Evolutionary conservation across 2,797 vertebrate species (phyloP).

Genomic region (Halcyon leucocephala): DNA sequence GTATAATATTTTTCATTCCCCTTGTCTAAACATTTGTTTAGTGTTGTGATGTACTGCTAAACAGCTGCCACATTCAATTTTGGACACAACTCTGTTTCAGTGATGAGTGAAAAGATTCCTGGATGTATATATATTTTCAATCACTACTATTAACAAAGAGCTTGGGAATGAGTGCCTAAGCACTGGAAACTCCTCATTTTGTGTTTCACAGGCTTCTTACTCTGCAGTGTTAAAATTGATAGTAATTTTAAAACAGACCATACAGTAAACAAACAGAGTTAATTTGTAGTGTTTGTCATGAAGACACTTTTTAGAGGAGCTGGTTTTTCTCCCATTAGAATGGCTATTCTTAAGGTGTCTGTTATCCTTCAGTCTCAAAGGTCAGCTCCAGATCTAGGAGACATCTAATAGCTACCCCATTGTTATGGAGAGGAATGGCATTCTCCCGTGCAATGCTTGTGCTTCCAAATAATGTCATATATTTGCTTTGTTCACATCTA

Average conservation of each 20-base stretch:
- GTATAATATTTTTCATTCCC: background rate
- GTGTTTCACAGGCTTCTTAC: background rate
- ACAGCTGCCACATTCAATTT: slow-evolving; percentile 2
- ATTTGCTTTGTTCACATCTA: background rate
- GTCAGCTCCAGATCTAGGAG: background rate
- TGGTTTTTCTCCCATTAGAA: background rate
- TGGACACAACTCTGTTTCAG: background rate
- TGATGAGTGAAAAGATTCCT: background rate
- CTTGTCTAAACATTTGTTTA: slow-evolving; percentile 29
- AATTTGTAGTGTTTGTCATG: background rate
- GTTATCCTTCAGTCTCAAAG: background rate
- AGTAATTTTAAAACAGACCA: background rate
- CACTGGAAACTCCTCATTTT: background rate
- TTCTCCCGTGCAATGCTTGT: background rate
- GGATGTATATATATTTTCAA: background rate
- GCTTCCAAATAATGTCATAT: background rate
- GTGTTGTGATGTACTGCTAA: background rate
- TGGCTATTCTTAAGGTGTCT: background rate
- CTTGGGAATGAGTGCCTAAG: background rate
- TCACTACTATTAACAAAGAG: background rate
- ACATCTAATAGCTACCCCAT: background rate
- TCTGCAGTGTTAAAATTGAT: background rate
- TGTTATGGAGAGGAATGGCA: background rate
- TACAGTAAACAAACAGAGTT: background rate
- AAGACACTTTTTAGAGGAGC: background rate